Evolutionary conservation across 2,888 invertebrate genomes (phyloP).

Genomic region (Catocala nupta): DNA sequence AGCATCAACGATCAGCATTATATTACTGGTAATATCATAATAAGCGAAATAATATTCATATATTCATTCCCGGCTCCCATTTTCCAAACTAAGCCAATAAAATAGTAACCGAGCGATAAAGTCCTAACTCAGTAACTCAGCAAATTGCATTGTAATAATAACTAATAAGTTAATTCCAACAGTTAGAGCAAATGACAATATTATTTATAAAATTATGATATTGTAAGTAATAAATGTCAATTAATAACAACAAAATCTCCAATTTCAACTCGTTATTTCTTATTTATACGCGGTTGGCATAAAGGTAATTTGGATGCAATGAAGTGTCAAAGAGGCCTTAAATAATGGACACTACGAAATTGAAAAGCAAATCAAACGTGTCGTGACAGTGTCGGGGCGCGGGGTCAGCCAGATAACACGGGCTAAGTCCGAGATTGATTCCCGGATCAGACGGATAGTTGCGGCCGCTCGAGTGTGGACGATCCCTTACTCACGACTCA

Average conservation of each 20-base stretch:
- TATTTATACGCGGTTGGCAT: neutral
- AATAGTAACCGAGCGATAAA: constrained; percentile 17
- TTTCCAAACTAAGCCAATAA: constrained; percentile 9
- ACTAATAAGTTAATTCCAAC: constrained; percentile 1
- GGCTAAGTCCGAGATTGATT: constrained; percentile 83
- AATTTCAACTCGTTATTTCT: constrained; percentile 1
- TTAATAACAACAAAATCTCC: constrained; percentile 7
- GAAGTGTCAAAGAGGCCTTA: constrained; percentile 38
- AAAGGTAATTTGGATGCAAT: constrained; percentile 41
- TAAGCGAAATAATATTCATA: constrained; percentile 10
- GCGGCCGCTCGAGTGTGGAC: constrained; percentile 75
- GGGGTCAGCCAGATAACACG: constrained; percentile 83
- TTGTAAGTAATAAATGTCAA: constrained; percentile 16
- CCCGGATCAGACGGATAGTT: constrained; percentile 78
- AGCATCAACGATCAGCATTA: constrained; percentile 4
- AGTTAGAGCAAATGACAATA: neutral
- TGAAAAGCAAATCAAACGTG: constrained; percentile 74
- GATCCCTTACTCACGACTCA: constrained; percentile 82
- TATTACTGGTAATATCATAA: constrained; percentile 7
- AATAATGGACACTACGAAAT: constrained; percentile 66
- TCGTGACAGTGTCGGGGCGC: constrained; percentile 71
- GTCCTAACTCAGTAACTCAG: constrained; percentile 21
- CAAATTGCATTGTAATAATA: constrained; percentile 16
- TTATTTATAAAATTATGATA: constrained; percentile 11
- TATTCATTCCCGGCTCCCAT: constrained; percentile 1